Evolutionary conservation across 2,113 vertebrate species (phyloP).

Genomic region (Lagopus leucura): DNA sequence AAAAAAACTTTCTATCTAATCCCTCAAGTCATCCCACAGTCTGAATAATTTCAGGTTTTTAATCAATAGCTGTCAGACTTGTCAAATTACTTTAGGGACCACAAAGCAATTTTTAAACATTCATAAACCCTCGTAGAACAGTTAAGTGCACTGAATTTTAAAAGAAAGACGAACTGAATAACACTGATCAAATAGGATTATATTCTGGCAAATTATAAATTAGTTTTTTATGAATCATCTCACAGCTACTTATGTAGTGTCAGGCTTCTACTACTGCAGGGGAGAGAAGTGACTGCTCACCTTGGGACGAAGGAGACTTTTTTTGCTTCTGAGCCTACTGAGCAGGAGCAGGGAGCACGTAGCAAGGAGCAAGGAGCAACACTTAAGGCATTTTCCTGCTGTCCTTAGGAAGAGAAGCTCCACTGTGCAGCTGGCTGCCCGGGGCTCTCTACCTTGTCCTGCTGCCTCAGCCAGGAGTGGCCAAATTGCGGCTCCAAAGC

Average conservation of each 20-base stretch:
- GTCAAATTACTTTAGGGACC: conserved; percentile 86
- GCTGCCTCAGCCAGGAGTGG: not conserved
- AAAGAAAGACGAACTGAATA: conserved; percentile 70
- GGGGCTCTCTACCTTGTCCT: too few relatives aligned
- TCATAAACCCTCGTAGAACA: conserved; percentile 81
- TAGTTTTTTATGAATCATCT: conserved; percentile 71
- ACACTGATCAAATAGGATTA: conserved; percentile 71
- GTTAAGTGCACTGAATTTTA: conserved; percentile 77
- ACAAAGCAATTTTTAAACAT: conserved; percentile 86
- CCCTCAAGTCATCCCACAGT: conserved; percentile 76
- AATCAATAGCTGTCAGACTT: conserved; percentile 87
- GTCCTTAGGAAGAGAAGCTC: not conserved
- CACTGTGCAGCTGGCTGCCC: too few relatives aligned
- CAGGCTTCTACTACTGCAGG: not conserved
- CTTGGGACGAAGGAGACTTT: not conserved
- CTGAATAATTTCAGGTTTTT: conserved; percentile 84
- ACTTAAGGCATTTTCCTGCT: rapidly evolving
- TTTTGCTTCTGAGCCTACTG: not conserved
- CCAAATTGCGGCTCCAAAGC: not conserved
- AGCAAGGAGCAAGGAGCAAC: too few relatives aligned
- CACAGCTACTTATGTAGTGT: conserved; percentile 38
- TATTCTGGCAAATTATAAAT: conserved; percentile 68
- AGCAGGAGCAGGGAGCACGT: not conserved
- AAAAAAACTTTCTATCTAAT: conserved; percentile 78
- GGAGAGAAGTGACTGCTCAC: not conserved